phyloP scores from a whole-genome alignment of 2,797 vertebrate species.

The Acropternis orthonyx region DNA sequence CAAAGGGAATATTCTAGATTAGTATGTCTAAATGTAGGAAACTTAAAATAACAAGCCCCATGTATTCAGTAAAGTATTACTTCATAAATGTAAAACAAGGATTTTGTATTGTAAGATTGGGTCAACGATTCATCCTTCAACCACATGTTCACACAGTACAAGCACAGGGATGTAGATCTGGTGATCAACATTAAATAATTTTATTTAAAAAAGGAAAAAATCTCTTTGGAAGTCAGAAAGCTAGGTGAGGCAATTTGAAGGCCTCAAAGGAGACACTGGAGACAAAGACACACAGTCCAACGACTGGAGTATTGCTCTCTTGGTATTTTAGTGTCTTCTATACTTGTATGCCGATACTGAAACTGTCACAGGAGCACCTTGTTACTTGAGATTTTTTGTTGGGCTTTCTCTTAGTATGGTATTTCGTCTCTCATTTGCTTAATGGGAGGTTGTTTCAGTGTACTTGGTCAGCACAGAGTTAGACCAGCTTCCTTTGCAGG shows the following conservation, averaged over 20 bases:
- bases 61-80: neutral
- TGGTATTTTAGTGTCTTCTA: accelerated
- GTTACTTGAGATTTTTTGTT: neutral
- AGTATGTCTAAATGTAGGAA: neutral
- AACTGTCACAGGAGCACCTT: neutral
- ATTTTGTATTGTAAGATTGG: neutral
- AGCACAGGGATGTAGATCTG: neutral
- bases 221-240: neutral
- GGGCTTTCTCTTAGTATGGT: neutral
- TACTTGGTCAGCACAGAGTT: neutral
- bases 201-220: neutral
- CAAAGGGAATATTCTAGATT: neutral
- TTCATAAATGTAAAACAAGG: neutral
- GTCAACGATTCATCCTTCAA: neutral
- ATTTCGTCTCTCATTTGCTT: neutral
- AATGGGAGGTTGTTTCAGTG: neutral
- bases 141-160: accelerated
- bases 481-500: neutral
- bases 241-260: neutral
- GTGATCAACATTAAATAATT: neutral
- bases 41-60: neutral
- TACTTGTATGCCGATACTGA: accelerated
- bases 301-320: neutral
- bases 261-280: neutral
- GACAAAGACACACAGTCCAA: accelerated